These are phyloP conservation scores for Caenorhabditis sulstoni DNA, from an alignment of 2,888 invertebrate genomes.

Conservation along the genomic window DNA sequence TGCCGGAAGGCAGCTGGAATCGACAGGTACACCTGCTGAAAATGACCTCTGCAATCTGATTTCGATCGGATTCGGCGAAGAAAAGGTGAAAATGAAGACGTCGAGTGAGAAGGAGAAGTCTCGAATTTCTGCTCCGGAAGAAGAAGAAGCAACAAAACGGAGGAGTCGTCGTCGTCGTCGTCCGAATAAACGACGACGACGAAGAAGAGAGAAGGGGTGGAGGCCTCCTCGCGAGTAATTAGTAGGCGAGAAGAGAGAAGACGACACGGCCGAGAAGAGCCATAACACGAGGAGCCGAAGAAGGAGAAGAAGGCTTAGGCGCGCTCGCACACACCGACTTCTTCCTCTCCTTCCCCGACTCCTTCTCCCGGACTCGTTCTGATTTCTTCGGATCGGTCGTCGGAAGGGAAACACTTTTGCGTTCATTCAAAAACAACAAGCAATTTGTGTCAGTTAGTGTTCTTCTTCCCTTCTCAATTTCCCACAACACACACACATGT, in stretches of 20 bases:
- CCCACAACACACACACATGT: constrained; percentile 1
- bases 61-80: neutral
- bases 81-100: constrained; percentile 1
- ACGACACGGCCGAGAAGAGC: constrained; percentile 4
- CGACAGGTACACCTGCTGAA: too few species aligned
- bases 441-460: constrained; percentile 47
- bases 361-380: too few species aligned
- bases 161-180: neutral
- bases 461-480: constrained; percentile 10
- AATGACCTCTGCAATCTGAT: too few species aligned
- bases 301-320: constrained; percentile 7
- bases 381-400: neutral
- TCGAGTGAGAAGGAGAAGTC: constrained; percentile 1
- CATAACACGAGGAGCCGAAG: constrained; percentile 25
- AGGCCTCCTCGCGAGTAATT: constrained; percentile 40
- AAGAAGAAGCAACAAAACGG: constrained; percentile 14
- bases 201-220: neutral
- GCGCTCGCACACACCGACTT: neutral
- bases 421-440: constrained; percentile 33
- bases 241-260: constrained; percentile 47
- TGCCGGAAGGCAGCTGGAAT: too few species aligned
- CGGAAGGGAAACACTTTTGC: neutral
- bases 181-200: too few species aligned
- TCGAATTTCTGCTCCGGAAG: constrained; percentile 22
- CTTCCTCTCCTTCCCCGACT: constrained; percentile 5